Base-by-base conservation (phyloP, 2,888 invertebrate genomes). In the Metalampra italica region DNA sequence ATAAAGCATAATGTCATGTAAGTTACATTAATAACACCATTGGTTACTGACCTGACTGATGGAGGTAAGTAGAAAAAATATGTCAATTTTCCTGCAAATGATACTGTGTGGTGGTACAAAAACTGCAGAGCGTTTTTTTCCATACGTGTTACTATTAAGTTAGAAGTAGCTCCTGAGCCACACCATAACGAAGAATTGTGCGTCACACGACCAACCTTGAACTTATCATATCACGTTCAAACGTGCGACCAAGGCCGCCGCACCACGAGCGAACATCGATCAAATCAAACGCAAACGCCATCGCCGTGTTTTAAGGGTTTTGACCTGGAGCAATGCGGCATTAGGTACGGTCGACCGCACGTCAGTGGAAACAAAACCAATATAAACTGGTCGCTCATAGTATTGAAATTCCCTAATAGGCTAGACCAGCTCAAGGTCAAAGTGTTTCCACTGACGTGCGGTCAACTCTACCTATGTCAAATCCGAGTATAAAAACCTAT, bases 191-290 rank as follows among this genome's bases (percentile, higher is more conserved):
- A 34, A 51, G 46, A 56, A 55, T 43, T 51, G 55, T 60, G 57
- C 60, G 60, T 62, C 59, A 62, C 34, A 30, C 45, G 36, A 44
- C 41, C 52, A 67, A 62, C 78, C 75, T 67, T 78, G 76, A 78
- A 71, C 74, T 76, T 74, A 71, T 73, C 64, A 71, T 63, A 66
- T 59, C 54, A 54, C 59, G 57, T 61, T 66, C 55, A 60, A 59
- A 61, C 55, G 52, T 7, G 47, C 51, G 49, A 55, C 56, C 67
- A 70, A 77, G 75, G 78, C 56, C 62, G 55, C 41, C 45, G 55
- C 41, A 45, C 60, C 53, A 53, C 54, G 46, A 54, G 53, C 49
- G 52, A 46, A 56, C 65, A 74, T 76, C 66, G 71, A 77, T 77
- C 68, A 71, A 64, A 63, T 64, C 55, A 49, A 54, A 59, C 57